Base-by-base conservation (phyloP, 2,113 vertebrate species). In the Cyphomyrus plagiostoma region DNA sequence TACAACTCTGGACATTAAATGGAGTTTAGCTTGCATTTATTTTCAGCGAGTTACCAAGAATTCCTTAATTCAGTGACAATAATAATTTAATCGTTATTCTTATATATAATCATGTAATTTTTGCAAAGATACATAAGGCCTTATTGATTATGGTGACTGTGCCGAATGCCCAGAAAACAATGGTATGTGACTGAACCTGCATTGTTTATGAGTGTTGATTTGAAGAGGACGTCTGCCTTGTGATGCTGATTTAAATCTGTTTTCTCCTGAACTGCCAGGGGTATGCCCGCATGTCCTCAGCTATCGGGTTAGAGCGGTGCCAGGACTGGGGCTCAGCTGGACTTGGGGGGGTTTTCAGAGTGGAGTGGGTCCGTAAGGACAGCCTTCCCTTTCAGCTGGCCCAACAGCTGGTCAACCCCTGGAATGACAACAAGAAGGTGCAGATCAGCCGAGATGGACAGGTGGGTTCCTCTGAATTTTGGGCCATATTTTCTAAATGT, bases 361-460 rank as follows among this genome's bases (percentile, higher is more conserved):
- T 99, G 70, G 97, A 98, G n/a, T 99, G 98, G 98, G 96, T 98
- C 87, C 94, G 90, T 53, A 98, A 96, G 91, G 97, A 98, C 92
- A 97, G 92, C 84, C 93, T 99, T 90, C 95, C 97, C 53, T 99
- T 99, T 93, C 96, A 96, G 13, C 94, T 92, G 91, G 94, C 97
- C 13, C 96, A 97, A 1, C 96, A 98, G 90, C 96, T 99, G 49
- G 93, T 97, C 45, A 99, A 99, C 92, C 97, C 97, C 42, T 98
- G 98, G 98, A 98, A 98, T 70, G 96, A 97, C 92, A 98, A 97
- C 92, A 98, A 97, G 93, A 97, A 96, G 93, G 97, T 99, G 30
- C 98, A 99, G 91, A 97, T 98, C 94, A 99, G 98, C 96, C 95
- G 97, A 91, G 98, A 99, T 89, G 98, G 97, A 77, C 98, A 99